Evolutionary conservation across 2,797 vertebrate species (phyloP).

Genomic region (Sphaeramia orbicularis): DNA sequence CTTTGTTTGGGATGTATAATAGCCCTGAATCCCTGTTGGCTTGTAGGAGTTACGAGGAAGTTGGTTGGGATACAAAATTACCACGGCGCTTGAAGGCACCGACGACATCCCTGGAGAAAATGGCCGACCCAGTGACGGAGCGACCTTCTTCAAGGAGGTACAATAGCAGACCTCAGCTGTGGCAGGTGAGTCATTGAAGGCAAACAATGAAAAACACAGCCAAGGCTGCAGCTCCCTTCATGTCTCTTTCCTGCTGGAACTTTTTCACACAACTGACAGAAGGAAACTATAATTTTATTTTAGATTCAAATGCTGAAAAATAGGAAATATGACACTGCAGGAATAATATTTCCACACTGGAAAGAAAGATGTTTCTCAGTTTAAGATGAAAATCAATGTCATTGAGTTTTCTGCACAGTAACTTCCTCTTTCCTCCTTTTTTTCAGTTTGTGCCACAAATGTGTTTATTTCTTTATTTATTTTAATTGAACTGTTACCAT

Average conservation of each 20-base stretch:
- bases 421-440: too few relatives aligned
- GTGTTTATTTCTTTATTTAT: too few relatives aligned
- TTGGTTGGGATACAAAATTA: slow-evolving; percentile 79
- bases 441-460: too few relatives aligned
- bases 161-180: slow-evolving; percentile 69
- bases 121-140: slow-evolving; percentile 73
- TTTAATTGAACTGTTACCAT: too few relatives aligned
- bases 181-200: slow-evolving; percentile 75
- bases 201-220: neutral
- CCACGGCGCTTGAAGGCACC: slow-evolving; percentile 63
- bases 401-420: too few relatives aligned
- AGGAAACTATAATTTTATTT: neutral
- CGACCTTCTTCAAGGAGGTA: slow-evolving; percentile 72
- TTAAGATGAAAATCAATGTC: too few relatives aligned
- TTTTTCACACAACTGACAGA: neutral
- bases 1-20: slow-evolving; percentile 1
- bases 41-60: slow-evolving; percentile 79
- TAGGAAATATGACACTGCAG: neutral
- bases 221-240: neutral
- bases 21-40: neutral
- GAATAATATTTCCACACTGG: neutral
- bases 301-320: neutral
- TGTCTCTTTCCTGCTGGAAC: neutral
- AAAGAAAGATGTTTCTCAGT: neutral
- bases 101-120: slow-evolving; percentile 70